These are phyloP conservation scores for Alcedo atthis DNA, from an alignment of 2,797 vertebrate species.

Conservation along the genomic window DNA sequence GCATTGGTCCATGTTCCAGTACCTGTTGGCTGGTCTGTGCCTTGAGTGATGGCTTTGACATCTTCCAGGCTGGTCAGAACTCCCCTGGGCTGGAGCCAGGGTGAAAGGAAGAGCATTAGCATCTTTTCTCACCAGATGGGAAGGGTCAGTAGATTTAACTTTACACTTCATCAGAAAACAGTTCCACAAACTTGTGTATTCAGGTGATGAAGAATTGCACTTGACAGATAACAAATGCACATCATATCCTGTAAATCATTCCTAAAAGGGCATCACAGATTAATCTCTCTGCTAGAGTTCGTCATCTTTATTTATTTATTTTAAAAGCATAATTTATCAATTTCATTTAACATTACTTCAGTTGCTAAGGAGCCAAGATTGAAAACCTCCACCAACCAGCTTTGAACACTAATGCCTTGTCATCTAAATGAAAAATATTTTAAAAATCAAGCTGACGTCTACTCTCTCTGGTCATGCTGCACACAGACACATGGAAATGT, in stretches of 20 bases:
- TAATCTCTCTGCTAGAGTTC: conserved; percentile 69
- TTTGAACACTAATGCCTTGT: conserved; percentile 37
- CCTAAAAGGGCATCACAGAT: conserved; percentile 68
- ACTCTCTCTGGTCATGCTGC: not conserved
- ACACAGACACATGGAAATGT: conserved; percentile 42
- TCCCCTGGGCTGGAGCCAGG: not conserved
- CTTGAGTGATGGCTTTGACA: not conserved
- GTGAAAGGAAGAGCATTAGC: not conserved
- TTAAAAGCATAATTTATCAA: conserved; percentile 68
- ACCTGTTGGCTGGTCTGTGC: fast-evolving
- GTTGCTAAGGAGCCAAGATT: conserved; percentile 47
- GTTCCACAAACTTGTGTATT: conserved; percentile 6
- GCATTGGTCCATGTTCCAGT: not conserved
- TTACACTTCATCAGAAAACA: conserved; percentile 60
- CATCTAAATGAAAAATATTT: conserved; percentile 45
- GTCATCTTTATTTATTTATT: conserved; percentile 34
- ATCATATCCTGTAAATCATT: conserved; percentile 62
- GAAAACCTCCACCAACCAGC: conserved; percentile 25
- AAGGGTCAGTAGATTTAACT: conserved; percentile 6
- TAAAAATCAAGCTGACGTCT: conserved; percentile 19
- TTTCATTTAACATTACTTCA: conserved; percentile 69
- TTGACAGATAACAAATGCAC: conserved; percentile 63
- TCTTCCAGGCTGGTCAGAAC: not conserved
- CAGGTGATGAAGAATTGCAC: conserved; percentile 48
- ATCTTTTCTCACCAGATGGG: conserved; percentile 3